These are phyloP conservation scores for Castor canadensis DNA, from an alignment of 2,113 vertebrate species.

Conservation along the genomic window DNA sequence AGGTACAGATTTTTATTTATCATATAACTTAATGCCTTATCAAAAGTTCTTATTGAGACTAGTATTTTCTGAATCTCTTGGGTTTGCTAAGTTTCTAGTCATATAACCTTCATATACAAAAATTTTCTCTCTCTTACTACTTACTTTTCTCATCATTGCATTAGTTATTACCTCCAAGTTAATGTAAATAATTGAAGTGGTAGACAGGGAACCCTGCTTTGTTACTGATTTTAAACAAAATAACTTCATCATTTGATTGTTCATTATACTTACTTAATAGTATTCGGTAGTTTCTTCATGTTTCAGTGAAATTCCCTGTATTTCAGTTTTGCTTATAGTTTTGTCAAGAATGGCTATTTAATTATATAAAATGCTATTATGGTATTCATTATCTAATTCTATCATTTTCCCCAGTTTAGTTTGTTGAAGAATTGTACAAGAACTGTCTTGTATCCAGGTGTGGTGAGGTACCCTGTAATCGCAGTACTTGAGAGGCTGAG, in stretches of 20 bases:
- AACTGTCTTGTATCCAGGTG: not conserved
- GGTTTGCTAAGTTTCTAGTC: not conserved
- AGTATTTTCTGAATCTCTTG: not conserved
- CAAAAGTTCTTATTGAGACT: not conserved
- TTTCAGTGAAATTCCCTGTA: not conserved
- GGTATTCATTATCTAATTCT: not conserved
- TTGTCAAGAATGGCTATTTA: slow-evolving; percentile 15
- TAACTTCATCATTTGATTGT: not conserved
- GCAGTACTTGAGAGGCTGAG: not conserved
- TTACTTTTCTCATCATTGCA: not conserved
- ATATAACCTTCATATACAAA: not conserved
- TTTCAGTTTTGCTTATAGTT: not conserved
- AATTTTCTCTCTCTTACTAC: not conserved
- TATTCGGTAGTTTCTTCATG: not conserved
- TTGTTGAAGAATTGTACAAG: not conserved
- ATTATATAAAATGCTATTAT: slow-evolving; percentile 27
- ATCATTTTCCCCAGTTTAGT: not conserved
- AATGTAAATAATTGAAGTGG: not conserved
- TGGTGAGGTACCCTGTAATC: not conserved
- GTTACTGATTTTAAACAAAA: slow-evolving; percentile 17
- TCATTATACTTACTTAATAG: slow-evolving; percentile 23
- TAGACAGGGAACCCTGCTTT: not conserved
- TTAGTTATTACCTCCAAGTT: slow-evolving; percentile 1
- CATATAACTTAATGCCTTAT: slow-evolving; percentile 23
- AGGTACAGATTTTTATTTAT: not conserved